These are phyloP conservation scores for Acromyrmex charruanus DNA, from an alignment of 1,140 invertebrate species.

Conservation along the genomic window DNA sequence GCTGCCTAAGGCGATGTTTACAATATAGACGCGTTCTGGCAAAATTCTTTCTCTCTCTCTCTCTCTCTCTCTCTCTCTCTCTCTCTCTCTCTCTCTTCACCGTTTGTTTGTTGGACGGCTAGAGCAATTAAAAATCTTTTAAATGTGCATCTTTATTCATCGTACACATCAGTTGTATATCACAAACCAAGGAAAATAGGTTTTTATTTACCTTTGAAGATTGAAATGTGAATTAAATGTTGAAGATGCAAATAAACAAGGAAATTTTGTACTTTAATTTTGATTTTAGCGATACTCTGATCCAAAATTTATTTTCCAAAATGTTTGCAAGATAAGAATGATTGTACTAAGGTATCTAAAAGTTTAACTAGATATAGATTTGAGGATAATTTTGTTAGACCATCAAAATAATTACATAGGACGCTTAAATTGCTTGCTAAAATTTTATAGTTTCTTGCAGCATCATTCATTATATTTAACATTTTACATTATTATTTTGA, in stretches of 20 bases:
- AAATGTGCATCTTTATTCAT: neutral
- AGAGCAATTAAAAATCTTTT: constrained; percentile 2
- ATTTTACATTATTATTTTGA: too few species aligned
- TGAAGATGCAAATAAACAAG: neutral
- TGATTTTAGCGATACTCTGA: neutral
- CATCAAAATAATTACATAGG: too few species aligned
- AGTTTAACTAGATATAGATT: too few species aligned
- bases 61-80: neutral
- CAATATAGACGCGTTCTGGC: neutral
- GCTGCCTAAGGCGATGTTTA: neutral
- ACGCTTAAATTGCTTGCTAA: too few species aligned
- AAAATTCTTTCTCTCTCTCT: neutral
- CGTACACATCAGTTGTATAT: neutral
- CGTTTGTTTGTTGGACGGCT: neutral
- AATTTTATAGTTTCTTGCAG: too few species aligned
- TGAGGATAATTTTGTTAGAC: too few species aligned
- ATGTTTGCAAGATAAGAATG: neutral
- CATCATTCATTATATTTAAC: too few species aligned
- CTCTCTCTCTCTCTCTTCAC: neutral
- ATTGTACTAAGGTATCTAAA: too few species aligned
- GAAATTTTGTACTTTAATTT: neutral
- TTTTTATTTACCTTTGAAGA: neutral
- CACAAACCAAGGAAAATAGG: neutral
- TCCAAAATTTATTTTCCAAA: neutral
- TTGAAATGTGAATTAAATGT: neutral